These are phyloP conservation scores for Nephrocerus scutellatus DNA, from an alignment of 2,888 invertebrate genomes.

Conservation along the genomic window DNA sequence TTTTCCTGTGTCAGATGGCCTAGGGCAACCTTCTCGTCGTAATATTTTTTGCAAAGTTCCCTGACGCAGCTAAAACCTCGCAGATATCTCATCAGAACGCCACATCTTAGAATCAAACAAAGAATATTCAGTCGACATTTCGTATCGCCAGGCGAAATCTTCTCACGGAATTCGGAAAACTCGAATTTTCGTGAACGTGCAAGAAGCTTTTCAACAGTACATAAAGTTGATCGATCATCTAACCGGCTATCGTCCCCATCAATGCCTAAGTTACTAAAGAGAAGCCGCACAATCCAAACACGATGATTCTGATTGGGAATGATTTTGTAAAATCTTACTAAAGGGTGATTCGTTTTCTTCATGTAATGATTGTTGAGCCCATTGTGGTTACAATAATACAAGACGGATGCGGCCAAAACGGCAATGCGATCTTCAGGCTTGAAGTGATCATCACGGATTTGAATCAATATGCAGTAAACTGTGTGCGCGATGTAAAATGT, in stretches of 20 bases:
- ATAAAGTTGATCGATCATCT: no score
- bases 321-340: constrained; percentile 12
- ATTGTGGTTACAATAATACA: constrained; percentile 12
- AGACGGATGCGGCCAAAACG: constrained; percentile 12
- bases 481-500: constrained; percentile 14
- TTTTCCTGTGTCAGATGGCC: constrained; percentile 10
- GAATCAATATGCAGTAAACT: constrained; percentile 12
- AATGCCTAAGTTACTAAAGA: constrained; percentile 8
- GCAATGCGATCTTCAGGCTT: constrained; percentile 11
- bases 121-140: constrained; percentile 5
- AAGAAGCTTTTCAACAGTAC: no score
- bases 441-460: not conserved
- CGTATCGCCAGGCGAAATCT: constrained; percentile 4
- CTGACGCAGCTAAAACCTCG: constrained; percentile 17
- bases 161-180: constrained; percentile 3
- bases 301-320: constrained; percentile 14
- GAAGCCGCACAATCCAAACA: constrained; percentile 10
- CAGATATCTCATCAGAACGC: constrained; percentile 12
- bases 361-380: constrained; percentile 10
- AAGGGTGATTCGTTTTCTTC: constrained; percentile 7
- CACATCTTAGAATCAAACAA: constrained; percentile 10
- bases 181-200: constrained; percentile 4
- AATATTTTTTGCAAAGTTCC: constrained; percentile 15
- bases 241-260: no score
- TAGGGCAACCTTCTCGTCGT: constrained; percentile 10